Evolutionary conservation across 2,113 vertebrate species (phyloP).

Genomic region (human (Homo sapiens)): GRCh38 chr18:7543501-7544000

Average conservation of each 20-base stretch:
- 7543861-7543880: background rate
- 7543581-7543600: conserved; percentile 35
- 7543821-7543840: background rate
- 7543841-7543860: background rate
- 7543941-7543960: background rate
- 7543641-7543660: background rate
- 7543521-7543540: conserved; percentile 44
- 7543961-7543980: conserved; percentile 39
- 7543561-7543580: conserved; percentile 26
- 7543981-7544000: conserved; percentile 28
- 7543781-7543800: background rate
- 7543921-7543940: conserved; percentile 41
- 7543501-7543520: conserved; percentile 38
- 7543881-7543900: background rate
- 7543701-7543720: background rate
- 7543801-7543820: background rate
- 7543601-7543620: conserved; percentile 34
- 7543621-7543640: background rate
- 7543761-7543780: background rate
- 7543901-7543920: conserved; percentile 4
- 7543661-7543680: background rate
- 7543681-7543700: background rate
- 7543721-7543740: background rate
- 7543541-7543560: background rate
- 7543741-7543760: background rate